These are phyloP conservation scores for Corapipo altera DNA, from an alignment of 2,113 vertebrate species.

Conservation along the genomic window DNA sequence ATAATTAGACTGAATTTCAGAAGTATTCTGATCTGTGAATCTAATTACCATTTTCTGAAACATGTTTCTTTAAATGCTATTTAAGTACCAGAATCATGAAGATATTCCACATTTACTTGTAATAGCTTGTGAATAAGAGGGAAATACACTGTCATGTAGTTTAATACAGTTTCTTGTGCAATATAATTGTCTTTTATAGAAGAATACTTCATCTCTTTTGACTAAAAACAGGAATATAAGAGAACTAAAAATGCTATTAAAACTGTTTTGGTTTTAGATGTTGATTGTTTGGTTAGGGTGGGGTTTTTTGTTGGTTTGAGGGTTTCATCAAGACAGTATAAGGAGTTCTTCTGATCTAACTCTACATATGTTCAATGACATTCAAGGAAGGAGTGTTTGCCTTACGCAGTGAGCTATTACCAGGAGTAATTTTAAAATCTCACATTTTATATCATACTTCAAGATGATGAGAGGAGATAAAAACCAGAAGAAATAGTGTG, in stretches of 20 bases:
- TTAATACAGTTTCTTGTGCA: not conserved
- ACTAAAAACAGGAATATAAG: not conserved
- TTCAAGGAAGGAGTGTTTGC: not conserved
- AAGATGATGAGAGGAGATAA: not conserved
- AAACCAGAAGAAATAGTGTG: not conserved
- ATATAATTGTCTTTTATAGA: not conserved
- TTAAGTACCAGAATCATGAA: not conserved
- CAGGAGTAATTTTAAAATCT: not conserved
- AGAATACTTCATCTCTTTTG: not conserved
- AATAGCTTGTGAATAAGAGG: not conserved
- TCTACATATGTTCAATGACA: not conserved
- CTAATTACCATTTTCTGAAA: not conserved
- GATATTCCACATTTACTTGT: not conserved
- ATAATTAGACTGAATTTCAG: not conserved
- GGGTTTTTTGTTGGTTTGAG: not conserved
- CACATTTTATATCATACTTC: not conserved
- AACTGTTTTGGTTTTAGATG: not conserved
- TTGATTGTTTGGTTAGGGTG: not conserved
- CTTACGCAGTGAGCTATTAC: not conserved
- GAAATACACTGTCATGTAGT: not conserved
- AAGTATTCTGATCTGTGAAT: not conserved
- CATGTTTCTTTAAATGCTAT: not conserved
- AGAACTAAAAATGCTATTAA: not conserved
- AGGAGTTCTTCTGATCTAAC: not conserved
- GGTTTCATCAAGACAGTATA: too few relatives aligned